Base-by-base conservation (phyloP, 2,888 invertebrate genomes). In the Mayetiola destructor region DNA sequence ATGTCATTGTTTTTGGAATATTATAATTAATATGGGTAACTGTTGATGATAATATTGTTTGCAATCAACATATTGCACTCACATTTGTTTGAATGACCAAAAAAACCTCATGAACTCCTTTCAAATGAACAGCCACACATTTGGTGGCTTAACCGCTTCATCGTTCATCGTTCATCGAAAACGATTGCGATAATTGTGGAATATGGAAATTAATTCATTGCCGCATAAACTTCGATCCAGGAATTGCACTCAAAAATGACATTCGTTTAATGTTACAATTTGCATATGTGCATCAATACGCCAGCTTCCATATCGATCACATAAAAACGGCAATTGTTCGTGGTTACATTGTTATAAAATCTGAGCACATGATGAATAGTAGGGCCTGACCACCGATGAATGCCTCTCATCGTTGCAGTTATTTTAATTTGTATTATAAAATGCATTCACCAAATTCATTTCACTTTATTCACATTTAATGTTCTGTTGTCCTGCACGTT, bases 361-460 rank as follows among this genome's bases (percentile, higher is more conserved):
- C n/a, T n/a, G n/a, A n/a, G n/a, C n/a, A n/a, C n/a, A n/a, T n/a
- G n/a, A n/a, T n/a, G n/a, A n/a, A n/a, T n/a, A n/a, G n/a, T n/a
- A n/a, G n/a, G n/a, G n/a, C 48, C 27, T 48, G 5, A 20, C 39
- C 3, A 2, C 16, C 40, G 40, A 40, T 40, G 40, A n/a, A n/a
- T n/a, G n/a, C n/a, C n/a, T n/a, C n/a, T n/a, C 40, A 48, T 27
- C 48, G 48, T 27, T 48, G 48, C 48, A 48, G 29, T 48, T 21
- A 48, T 48, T 27, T 48, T 48, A 48, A 48, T 48, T 48, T 48
- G 48, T 48, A 48, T n/a, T n/a, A 48, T 48, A 23, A 48, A 27
- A 48, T 48, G 48, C 48, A 48, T 27, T 48, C 27, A 27, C 48
- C 48, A 48, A 48, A 48, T 48, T 48, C 48, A 48, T 48, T 48